Evolutionary conservation across 2,797 vertebrate genomes (phyloP).

Genomic region (Eulemur mongoz): DNA sequence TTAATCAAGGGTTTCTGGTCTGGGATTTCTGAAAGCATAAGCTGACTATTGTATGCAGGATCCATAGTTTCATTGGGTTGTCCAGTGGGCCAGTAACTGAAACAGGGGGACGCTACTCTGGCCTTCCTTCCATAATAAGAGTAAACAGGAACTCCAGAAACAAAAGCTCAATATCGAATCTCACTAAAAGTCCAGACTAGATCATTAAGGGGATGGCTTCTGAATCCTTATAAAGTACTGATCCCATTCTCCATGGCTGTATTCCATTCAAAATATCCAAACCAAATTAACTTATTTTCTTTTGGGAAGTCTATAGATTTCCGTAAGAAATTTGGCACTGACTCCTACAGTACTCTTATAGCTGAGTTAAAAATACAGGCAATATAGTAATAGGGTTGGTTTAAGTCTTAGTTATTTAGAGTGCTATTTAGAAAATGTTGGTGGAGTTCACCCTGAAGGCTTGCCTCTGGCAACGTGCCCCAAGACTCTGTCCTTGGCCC

Average conservation of each 20-base stretch:
- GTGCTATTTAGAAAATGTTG: slow-evolving; percentile 7
- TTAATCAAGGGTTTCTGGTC: background rate
- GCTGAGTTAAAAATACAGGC: slow-evolving; percentile 12
- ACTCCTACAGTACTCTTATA: background rate
- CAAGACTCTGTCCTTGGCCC: background rate
- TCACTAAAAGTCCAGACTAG: background rate
- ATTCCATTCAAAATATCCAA: slow-evolving; percentile 20
- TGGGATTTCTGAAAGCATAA: background rate
- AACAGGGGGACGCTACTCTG: background rate
- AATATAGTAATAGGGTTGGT: background rate
- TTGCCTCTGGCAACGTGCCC: background rate
- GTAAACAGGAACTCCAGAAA: background rate
- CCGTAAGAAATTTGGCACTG: background rate
- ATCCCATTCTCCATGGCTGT: background rate
- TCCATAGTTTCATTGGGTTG: background rate
- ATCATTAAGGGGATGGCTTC: background rate
- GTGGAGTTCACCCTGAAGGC: background rate
- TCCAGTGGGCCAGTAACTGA: background rate
- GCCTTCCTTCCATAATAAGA: background rate
- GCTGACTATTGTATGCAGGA: background rate
- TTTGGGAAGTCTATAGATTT: background rate
- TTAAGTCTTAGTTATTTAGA: background rate
- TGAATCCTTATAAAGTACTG: background rate
- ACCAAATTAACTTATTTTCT: slow-evolving; percentile 12
- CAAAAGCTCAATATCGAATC: background rate